These are phyloP conservation scores for Apostichopus parvimensis DNA, from an alignment of 35 echinoderm and acorn worm genomes.

Conservation along the genomic window DNA sequence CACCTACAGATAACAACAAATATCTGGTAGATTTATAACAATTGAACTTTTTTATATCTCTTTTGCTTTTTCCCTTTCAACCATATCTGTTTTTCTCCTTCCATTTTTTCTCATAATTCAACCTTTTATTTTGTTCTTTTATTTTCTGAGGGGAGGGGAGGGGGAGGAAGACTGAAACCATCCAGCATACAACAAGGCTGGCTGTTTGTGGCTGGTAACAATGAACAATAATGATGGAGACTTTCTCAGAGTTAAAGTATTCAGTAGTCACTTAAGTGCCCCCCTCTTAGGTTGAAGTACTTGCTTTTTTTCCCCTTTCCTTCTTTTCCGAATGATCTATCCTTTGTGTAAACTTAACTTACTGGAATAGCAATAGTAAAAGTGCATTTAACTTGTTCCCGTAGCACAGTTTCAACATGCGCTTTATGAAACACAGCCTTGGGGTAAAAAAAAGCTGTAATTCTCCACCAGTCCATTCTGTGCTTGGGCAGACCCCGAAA, in stretches of 20 bases:
- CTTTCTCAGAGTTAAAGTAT: neutral
- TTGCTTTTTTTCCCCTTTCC: neutral
- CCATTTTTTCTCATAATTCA: too few species aligned
- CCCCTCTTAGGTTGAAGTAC: neutral
- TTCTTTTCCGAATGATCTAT: neutral
- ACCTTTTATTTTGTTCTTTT: too few species aligned
- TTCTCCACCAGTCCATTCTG: constrained; percentile 10
- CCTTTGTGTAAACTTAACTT: constrained; percentile 34
- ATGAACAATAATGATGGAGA: neutral
- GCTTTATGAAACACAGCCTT: constrained; percentile 33
- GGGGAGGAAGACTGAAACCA: too few species aligned
- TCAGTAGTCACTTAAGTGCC: neutral
- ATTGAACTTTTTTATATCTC: too few species aligned
- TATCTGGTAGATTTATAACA: too few species aligned
- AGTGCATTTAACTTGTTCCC: constrained; percentile 41
- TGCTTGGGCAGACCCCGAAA: neutral
- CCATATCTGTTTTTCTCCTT: too few species aligned
- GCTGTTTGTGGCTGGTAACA: neutral
- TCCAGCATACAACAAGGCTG: too few species aligned
- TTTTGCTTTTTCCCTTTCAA: too few species aligned
- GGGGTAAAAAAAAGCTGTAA: neutral
- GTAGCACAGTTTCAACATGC: constrained; percentile 15
- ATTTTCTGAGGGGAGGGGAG: too few species aligned
- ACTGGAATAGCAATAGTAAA: constrained; percentile 19
- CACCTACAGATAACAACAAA: too few species aligned